Evolutionary conservation across 2,888 invertebrate genomes (phyloP).

Genomic region (Mayetiola destructor): DNA sequence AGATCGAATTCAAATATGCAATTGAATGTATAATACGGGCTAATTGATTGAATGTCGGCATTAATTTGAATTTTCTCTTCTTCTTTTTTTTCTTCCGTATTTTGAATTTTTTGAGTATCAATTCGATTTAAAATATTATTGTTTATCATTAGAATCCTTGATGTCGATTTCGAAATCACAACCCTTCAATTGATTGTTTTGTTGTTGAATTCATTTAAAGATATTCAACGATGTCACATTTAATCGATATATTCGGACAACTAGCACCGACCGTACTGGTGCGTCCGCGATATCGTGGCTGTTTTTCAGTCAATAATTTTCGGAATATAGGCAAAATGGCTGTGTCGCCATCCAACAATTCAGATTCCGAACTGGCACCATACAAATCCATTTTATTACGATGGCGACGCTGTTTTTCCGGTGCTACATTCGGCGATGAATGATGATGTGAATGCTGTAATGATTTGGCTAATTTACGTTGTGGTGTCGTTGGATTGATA

Average conservation of each 20-base stretch:
- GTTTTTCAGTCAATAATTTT: slow-evolving; percentile 73
- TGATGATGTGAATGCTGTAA: slow-evolving; percentile 40
- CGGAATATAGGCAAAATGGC: slow-evolving; percentile 85
- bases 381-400: slow-evolving; percentile 41
- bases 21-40: too few species aligned
- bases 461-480: slow-evolving; percentile 27
- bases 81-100: too few species aligned
- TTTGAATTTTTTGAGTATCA: too few species aligned
- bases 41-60: background rate
- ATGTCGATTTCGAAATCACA: too few species aligned
- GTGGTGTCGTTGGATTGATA: slow-evolving; percentile 25
- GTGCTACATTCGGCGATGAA: slow-evolving; percentile 48
- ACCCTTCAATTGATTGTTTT: too few species aligned
- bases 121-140: too few species aligned
- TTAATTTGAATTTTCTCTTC: background rate
- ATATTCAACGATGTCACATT: slow-evolving; percentile 91
- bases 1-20: too few species aligned
- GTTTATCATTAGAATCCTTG: too few species aligned
- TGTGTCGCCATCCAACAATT: slow-evolving; percentile 56
- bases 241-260: slow-evolving; percentile 87
- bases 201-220: too few species aligned
- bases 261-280: slow-evolving; percentile 50
- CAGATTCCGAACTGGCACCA: slow-evolving; percentile 70
- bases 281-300: slow-evolving; percentile 43
- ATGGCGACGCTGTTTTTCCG: slow-evolving; percentile 30